These are phyloP conservation scores for Lucilia sericata DNA, from an alignment of 1,140 invertebrate genomes.

Conservation along the genomic window DNA sequence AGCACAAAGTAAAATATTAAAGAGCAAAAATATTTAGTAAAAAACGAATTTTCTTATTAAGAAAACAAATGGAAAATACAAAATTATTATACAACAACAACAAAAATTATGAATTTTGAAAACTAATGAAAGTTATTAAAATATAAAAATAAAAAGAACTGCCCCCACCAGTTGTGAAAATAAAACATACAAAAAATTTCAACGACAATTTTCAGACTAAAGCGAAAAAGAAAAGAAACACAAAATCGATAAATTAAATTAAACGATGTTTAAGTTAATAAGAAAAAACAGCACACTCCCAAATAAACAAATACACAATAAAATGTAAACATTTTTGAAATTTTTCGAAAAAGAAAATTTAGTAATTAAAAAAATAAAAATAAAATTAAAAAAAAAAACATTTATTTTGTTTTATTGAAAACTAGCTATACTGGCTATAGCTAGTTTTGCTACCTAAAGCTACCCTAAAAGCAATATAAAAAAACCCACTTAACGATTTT, in stretches of 20 bases:
- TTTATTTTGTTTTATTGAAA: neutral
- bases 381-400: slow-evolving; percentile 5
- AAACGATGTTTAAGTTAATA: neutral
- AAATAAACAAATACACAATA: neutral
- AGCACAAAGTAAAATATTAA: slow-evolving; percentile 9
- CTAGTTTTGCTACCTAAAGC: too few species aligned
- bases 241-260: slow-evolving; percentile 4
- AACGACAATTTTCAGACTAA: slow-evolving; percentile 3
- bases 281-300: neutral
- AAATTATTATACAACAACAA: neutral
- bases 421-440: too few species aligned
- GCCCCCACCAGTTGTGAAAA: slow-evolving; percentile 25
- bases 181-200: neutral
- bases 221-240: neutral
- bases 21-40: neutral
- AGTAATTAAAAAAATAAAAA: neutral
- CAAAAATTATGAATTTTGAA: neutral
- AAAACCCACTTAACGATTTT: too few species aligned
- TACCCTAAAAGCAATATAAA: too few species aligned
- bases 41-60: neutral
- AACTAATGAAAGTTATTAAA: neutral
- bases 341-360: neutral
- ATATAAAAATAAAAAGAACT: neutral
- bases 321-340: slow-evolving; percentile 29
- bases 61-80: neutral